Base-by-base conservation (phyloP, 2,888 invertebrate species). In the Cantharis nigra region DNA sequence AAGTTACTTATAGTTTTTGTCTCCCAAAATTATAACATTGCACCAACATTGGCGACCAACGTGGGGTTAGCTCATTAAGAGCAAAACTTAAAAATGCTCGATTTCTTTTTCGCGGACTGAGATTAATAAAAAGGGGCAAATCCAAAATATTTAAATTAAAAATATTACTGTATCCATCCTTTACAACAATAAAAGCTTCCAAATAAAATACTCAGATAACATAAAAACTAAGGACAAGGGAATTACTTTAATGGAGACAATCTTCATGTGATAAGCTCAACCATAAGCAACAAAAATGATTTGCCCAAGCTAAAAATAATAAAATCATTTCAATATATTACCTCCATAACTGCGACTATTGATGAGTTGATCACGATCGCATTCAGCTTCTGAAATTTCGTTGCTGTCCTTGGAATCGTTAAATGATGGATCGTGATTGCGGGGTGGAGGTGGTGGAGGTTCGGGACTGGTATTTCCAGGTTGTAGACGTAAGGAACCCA, bases 371-470 rank as follows among this genome's bases (percentile, higher is more conserved):
- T 94, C 94, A 81, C 94, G 94, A 90, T 97, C 97, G 89, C 97
- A 97, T 89, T 97, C 97, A 84, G 97, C 96, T 89, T 97, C 97
- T 87, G 96, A 96, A 89, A 96, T 96, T 90, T 97, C 97, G 90
- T 96, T 97, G 89, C 96, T 96, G 89, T 97, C 96, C 91, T 97
- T 97, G 87, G 96, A 96, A 89, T 97, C 97, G 90, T 97, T 97
- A 90, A 96, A 96, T 76, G 94, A 94, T 84, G 91, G 92, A 88
- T 95, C 95, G 85, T 96, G 95, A 89, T 96, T 96, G 87, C 93
- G 94, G 86, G 93, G 96, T 84, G 93, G 96, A 82, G 94, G 96
- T 90, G 89, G 93, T 86, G 90, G 92, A 81, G 90, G 92, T 90
- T 91, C 91, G 89, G 90, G 94, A 86, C 90, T 92, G 82, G 89